Base-by-base conservation (phyloP, 2,888 invertebrate genomes). In the Gisinianus flammeolus region DNA sequence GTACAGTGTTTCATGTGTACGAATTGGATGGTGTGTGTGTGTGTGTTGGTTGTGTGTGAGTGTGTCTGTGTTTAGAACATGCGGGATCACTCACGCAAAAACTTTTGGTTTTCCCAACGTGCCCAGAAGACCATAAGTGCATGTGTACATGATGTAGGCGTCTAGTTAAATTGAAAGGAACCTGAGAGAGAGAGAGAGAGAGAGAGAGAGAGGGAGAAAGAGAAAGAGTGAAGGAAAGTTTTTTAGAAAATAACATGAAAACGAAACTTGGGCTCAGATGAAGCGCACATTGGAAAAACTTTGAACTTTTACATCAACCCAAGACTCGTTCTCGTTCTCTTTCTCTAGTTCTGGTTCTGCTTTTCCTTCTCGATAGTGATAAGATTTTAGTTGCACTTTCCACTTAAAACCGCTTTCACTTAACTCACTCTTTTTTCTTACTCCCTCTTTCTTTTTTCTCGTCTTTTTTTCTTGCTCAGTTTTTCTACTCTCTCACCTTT, bases 101-200 rank as follows among this genome's bases (percentile, higher is more conserved):
- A 54, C 54, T 54, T 52, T 71, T 71, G 10, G 44, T n/a, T 64
- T 26, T 64, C 58, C 33, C 22, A 68, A 26, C 19, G 52, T 70
- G 70, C 70, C 70, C 71, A 54, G 28, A 54, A 52, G 54, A 54
- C 54, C 28, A 54, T 71, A 71, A 71, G 71, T 71, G 54, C 16
- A 71, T 52, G 71, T 54, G 28, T 71, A 8, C 30, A 54, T 68
- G 44, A 54, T 71, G 71, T 30, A 71, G 54, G 28, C 71, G 71
- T 54, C 71, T 71, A 54, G 71, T 71, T 71, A 71, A 71, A 71
- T 71, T 71, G 71, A 71, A 71, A 30, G 71, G 26, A 71, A 71
- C 54, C 52, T 67, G 68, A 68, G 26, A 28, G 28, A 64, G 26
- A 56, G 22, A 56, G 56, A n/a, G n/a, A n/a, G n/a, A n/a, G n/a